These are phyloP conservation scores for Andrena praecox DNA, from an alignment of 2,888 invertebrate species.

Conservation along the genomic window DNA sequence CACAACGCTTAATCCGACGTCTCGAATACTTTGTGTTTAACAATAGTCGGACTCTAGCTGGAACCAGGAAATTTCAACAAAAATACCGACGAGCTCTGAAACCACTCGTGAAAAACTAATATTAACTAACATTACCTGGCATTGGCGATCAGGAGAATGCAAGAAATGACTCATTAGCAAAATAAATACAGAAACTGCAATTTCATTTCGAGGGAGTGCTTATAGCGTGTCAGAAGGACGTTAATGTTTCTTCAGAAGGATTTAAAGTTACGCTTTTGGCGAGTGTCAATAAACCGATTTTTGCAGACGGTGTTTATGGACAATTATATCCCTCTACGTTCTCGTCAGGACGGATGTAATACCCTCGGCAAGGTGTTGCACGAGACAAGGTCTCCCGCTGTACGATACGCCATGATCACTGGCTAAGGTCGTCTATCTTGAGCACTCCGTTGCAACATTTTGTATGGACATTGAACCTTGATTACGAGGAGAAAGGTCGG, in stretches of 20 bases:
- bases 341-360: constrained; percentile 7
- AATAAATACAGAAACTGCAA: background rate
- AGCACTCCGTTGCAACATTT: constrained; percentile 39
- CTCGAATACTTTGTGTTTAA: background rate
- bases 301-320: constrained; percentile 3
- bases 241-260: background rate
- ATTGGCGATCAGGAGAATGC: background rate
- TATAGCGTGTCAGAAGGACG: too few relatives aligned
- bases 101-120: too few relatives aligned
- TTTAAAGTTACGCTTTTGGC: background rate
- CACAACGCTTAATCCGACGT: constrained; percentile 17
- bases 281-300: background rate
- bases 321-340: background rate
- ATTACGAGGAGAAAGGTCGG: constrained; percentile 56
- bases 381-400: constrained; percentile 20
- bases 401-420: constrained; percentile 39
- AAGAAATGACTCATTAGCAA: too few relatives aligned
- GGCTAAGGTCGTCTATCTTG: constrained; percentile 48
- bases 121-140: background rate
- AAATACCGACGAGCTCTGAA: too few relatives aligned
- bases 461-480: constrained; percentile 67
- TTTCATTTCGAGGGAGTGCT: background rate
- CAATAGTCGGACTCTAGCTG: background rate
- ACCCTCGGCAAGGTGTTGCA: constrained; percentile 35
- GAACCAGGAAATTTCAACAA: background rate